phyloP scores from a whole-genome alignment of 2,797 vertebrate species.

The Liasis olivaceus region DNA sequence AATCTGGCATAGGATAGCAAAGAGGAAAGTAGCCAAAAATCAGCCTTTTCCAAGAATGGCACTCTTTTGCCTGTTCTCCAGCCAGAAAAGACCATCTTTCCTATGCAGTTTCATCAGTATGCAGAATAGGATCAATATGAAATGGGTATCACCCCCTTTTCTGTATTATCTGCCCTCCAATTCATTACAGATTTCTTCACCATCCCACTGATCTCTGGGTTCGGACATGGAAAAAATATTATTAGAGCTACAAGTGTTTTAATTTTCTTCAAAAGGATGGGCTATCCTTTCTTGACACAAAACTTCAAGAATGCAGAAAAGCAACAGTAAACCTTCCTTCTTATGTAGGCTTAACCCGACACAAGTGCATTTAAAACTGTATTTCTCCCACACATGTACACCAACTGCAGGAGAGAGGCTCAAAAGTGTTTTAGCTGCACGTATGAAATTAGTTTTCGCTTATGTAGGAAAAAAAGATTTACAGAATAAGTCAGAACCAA shows the following conservation, averaged over 20 bases:
- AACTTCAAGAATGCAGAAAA: background rate
- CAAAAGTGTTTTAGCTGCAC: background rate
- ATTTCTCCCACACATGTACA: background rate
- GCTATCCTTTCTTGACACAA: background rate
- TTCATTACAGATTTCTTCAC: background rate
- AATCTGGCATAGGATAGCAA: background rate
- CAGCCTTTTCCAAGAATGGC: background rate
- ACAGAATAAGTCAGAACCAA: background rate
- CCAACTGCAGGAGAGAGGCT: background rate
- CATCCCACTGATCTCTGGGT: background rate
- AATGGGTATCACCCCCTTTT: background rate
- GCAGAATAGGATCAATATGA: background rate
- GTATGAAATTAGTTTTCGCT: background rate
- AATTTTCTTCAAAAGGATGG: background rate
- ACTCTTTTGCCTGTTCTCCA: background rate
- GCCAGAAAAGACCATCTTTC: background rate
- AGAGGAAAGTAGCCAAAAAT: background rate
- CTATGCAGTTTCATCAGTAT: background rate
- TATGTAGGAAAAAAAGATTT: background rate
- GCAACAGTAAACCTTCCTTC: background rate
- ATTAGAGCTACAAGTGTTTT: background rate
- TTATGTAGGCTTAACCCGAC: background rate
- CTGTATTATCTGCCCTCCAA: background rate
- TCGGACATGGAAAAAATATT: background rate
- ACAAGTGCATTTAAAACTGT: background rate